These are phyloP conservation scores for Sebastes oblongus DNA, from an alignment of 2,797 vertebrate genomes.

Conservation along the genomic window DNA sequence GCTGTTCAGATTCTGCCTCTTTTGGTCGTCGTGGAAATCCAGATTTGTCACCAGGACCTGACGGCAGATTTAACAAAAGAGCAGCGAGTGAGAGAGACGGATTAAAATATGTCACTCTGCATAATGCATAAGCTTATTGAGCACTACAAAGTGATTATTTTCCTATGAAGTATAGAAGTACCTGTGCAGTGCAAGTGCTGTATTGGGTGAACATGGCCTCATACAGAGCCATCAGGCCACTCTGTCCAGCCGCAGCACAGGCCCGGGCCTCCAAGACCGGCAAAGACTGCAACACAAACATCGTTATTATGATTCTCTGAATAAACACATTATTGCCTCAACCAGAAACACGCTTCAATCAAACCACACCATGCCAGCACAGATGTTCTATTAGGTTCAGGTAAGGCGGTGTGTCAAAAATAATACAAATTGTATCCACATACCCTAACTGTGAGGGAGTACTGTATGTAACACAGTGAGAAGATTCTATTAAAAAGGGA, in stretches of 20 bases:
- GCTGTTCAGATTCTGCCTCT: conserved; percentile 94
- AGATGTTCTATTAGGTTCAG: not conserved
- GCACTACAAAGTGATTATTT: not conserved
- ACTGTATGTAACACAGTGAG: not conserved
- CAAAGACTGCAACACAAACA: conserved; percentile 79
- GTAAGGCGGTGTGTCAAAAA: not conserved
- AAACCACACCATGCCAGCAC: not conserved
- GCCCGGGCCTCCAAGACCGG: conserved; percentile 94
- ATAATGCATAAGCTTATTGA: not conserved
- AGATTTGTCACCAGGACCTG: conserved; percentile 97
- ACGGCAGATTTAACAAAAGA: not conserved
- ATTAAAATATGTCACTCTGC: not conserved
- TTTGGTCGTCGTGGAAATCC: conserved; percentile 97
- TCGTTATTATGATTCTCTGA: not conserved
- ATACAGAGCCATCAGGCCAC: conserved; percentile 97
- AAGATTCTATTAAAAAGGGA: no score
- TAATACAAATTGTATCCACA: not conserved
- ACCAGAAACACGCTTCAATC: not conserved
- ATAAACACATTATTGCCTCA: not conserved
- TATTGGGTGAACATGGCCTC: conserved; percentile 99
- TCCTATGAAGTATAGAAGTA: conserved; percentile 49
- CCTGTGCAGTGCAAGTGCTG: conserved; percentile 97
- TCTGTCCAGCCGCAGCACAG: conserved; percentile 97
- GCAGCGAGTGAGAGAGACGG: not conserved
- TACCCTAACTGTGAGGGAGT: not conserved